phyloP scores from a whole-genome alignment of 2,797 vertebrate species.

The Ispidina picta region DNA sequence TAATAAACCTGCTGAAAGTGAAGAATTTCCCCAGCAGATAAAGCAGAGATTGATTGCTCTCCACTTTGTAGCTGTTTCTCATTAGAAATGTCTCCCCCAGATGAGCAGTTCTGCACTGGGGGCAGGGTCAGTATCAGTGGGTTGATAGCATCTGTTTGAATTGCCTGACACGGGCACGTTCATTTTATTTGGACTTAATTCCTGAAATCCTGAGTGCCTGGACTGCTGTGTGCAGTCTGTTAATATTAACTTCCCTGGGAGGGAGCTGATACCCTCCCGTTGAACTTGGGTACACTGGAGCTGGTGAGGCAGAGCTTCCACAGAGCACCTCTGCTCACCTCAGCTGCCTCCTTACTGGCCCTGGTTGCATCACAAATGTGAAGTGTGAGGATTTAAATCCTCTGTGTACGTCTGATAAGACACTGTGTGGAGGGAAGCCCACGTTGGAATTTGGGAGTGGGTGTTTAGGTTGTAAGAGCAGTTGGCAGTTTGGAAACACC shows the following conservation, averaged over 20 bases:
- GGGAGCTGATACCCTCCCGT: neutral
- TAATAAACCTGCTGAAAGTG: neutral
- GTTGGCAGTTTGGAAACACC: neutral
- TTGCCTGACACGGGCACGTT: neutral
- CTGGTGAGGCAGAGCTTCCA: neutral
- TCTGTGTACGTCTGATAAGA: neutral
- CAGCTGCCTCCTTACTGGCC: neutral
- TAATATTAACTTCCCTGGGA: slow-evolving; percentile 61
- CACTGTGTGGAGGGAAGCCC: neutral
- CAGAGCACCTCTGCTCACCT: neutral
- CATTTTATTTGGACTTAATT: slow-evolving; percentile 1
- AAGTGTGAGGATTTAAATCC: neutral
- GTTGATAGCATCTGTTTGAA: slow-evolving; percentile 21
- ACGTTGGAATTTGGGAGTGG: neutral
- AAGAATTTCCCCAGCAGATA: neutral
- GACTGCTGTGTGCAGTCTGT: slow-evolving; percentile 40
- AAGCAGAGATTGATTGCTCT: neutral
- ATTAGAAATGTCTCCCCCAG: neutral
- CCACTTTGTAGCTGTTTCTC: neutral
- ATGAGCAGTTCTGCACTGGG: neutral
- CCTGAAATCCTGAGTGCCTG: neutral
- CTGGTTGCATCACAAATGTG: neutral
- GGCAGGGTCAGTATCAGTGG: neutral
- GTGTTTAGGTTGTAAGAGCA: neutral
- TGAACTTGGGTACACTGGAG: neutral